phyloP scores from a whole-genome alignment of 2,888 invertebrate species.

The Troglohyphantes excavatus region DNA sequence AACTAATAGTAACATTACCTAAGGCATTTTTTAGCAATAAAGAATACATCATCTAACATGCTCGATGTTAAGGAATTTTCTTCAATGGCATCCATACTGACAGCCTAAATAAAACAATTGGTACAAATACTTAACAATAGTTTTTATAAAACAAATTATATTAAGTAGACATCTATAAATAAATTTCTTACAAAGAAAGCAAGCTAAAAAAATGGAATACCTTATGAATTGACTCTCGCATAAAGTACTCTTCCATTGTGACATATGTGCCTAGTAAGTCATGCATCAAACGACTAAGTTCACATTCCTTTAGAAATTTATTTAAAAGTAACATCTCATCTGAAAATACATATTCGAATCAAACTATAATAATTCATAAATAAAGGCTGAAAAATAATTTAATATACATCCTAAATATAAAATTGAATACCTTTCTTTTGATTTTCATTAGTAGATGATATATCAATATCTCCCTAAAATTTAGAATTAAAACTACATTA shows the following conservation, averaged over 20 bases:
- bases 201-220: constrained; percentile 84
- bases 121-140: not conserved
- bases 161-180: not conserved
- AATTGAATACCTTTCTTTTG: constrained; percentile 56
- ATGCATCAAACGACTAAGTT: constrained; percentile 83
- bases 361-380: not conserved
- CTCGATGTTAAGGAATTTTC: constrained; percentile 88
- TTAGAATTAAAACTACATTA: too few species aligned
- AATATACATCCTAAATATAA: not conserved
- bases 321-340: constrained; percentile 84
- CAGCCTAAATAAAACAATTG: constrained; percentile 81
- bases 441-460: constrained; percentile 66
- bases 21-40: constrained; percentile 96
- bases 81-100: constrained; percentile 83
- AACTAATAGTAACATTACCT: constrained; percentile 85
- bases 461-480: constrained; percentile 76
- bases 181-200: not conserved
- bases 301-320: constrained; percentile 87
- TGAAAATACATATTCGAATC: constrained; percentile 11
- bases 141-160: not conserved
- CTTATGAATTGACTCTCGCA: constrained; percentile 96
- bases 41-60: constrained; percentile 98
- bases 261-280: constrained; percentile 92
- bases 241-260: constrained; percentile 95
- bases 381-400: not conserved